phyloP scores from a whole-genome alignment of 2,888 invertebrate species.

The Cheilosia vulpina region DNA sequence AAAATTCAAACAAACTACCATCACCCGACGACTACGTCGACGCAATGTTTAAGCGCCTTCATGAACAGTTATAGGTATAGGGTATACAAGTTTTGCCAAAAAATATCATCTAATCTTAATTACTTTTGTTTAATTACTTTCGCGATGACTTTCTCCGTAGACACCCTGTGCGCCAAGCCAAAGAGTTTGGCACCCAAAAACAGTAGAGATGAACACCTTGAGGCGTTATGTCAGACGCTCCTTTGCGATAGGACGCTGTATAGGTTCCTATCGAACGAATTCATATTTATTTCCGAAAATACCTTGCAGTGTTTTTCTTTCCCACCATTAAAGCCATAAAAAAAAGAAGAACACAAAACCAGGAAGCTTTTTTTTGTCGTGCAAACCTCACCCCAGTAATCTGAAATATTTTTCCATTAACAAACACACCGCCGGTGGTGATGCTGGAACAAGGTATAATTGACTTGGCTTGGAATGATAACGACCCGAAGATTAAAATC shows the following conservation, averaged over 20 bases:
- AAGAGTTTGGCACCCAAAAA: conserved; percentile 43
- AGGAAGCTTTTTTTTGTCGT: conserved; percentile 33
- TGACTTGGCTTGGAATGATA: conserved; percentile 73
- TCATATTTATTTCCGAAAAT: conserved; percentile 61
- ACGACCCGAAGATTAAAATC: conserved; percentile 71
- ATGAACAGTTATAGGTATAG: not conserved
- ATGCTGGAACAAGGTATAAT: conserved; percentile 68
- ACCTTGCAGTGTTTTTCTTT: conserved; percentile 50
- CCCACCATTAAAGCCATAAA: conserved; percentile 1
- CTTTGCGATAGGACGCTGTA: not conserved
- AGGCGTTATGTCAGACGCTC: conserved; percentile 52
- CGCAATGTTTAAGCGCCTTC: conserved; percentile 31
- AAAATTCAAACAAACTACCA: conserved; percentile 45
- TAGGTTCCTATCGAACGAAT: conserved; percentile 33
- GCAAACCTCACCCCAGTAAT: conserved; percentile 39
- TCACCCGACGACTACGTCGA: conserved; percentile 4
- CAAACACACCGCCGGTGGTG: conserved; percentile 67
- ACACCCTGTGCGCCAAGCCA: conserved; percentile 16
- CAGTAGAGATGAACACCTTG: conserved; percentile 35
- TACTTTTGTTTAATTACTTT: conserved; percentile 84
- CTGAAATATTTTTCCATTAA: conserved; percentile 71
- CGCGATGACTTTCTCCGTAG: conserved; percentile 77
- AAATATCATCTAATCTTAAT: conserved; percentile 81
- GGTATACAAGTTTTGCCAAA: conserved; percentile 34
- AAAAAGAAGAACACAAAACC: conserved; percentile 11